Base-by-base conservation (phyloP, 2,113 vertebrate species). In the Clarias magur region DNA sequence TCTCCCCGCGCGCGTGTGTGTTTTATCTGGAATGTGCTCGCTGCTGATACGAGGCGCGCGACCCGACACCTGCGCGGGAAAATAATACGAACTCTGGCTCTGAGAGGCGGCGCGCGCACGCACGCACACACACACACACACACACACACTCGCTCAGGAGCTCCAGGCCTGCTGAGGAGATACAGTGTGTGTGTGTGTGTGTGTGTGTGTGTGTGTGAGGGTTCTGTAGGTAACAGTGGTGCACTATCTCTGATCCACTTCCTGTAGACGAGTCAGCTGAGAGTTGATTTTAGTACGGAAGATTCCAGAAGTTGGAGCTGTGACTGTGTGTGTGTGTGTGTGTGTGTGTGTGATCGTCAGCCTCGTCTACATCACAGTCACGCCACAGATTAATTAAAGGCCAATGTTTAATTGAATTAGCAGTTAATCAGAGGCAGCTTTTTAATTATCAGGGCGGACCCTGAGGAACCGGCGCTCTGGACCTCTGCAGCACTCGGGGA, bases 321-420 rank as follows among this genome's bases (percentile, higher is more conserved):
- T 27, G 1, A 15, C 5, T 54, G 13, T 27, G 48, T 23, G 42
- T 42, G 42, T 42, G 42, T 42, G 42, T 42, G 2, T 48, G 48
- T 48, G 48, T 48, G 8, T 48, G 38, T 75, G 38, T 76, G 11
- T 56, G n/a, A 79, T 54, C 53, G 1, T 16, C 62, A 82, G 23
- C 80, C 80, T 65, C 60, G 27, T 82, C 38, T 53, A 25, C 34
- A 72, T 84, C 27, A 68, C 10, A 0, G 53, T 48, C 67, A 72
- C 67, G 30, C 59, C 67, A 70, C 27, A 72, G 54, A 38, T 84
- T 84, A 34, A 84, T 84, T 72, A 84, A 54, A 72, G 48, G 82
- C 48, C 27, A 84, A 67, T 63, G 68, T 84, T 84, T 59, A 72
- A 72, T 84, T 70, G 38, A 68, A 84, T 84, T 84, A 72, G 82